Conservation (phyloP, 1,140 invertebrate genomes). For the Marisa cornuarietis region DNA sequence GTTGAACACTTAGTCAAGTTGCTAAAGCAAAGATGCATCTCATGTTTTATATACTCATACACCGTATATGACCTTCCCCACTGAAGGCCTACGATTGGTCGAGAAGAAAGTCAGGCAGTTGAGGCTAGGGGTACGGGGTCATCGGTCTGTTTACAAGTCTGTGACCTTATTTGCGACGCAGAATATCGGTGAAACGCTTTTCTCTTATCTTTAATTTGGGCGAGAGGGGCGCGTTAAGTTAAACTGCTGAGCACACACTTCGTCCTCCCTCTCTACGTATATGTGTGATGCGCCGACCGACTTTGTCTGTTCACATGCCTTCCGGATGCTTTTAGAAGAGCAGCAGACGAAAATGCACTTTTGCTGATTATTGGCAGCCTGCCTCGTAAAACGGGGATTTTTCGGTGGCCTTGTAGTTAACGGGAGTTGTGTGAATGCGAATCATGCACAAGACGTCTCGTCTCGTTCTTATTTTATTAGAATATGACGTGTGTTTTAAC, state of each 20-base stretch:
- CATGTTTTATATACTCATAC: conserved; percentile 11
- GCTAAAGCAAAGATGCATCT: neutral
- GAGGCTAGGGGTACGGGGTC: neutral
- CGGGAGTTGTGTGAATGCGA: too few relatives aligned
- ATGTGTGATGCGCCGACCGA: neutral
- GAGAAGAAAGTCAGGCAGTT: conserved; percentile 22
- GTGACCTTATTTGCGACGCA: neutral
- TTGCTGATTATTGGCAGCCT: too few relatives aligned
- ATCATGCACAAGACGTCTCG: too few relatives aligned
- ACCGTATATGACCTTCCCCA: neutral
- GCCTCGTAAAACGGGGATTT: too few relatives aligned
- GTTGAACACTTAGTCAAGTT: neutral
- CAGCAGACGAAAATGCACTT: too few relatives aligned
- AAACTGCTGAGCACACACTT: neutral
- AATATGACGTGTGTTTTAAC: too few relatives aligned
- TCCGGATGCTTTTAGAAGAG: too few relatives aligned
- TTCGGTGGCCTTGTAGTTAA: too few relatives aligned
- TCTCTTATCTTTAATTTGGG: neutral
- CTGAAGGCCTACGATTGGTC: conserved; percentile 4
- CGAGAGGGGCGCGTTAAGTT: neutral
- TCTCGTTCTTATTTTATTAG: too few relatives aligned
- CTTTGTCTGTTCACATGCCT: too few relatives aligned
- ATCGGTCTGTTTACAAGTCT: neutral
- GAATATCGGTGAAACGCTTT: neutral
- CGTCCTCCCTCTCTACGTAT: neutral